phyloP scores from a whole-genome alignment of 2,888 invertebrate genomes.

The Pecten maximus region DNA sequence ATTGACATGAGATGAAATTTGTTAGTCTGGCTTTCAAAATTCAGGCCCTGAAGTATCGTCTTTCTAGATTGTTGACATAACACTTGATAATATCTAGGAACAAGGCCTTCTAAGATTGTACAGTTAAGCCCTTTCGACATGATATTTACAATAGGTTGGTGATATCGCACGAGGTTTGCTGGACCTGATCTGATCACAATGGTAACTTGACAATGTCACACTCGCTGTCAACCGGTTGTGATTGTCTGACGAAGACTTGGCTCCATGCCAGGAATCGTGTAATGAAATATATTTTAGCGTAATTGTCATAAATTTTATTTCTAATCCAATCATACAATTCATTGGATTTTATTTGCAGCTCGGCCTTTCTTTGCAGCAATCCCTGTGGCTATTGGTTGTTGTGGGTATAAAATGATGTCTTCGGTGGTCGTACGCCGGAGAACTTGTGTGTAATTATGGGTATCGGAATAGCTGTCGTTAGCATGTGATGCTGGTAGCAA shows the following conservation, averaged over 20 bases:
- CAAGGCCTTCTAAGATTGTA: no score
- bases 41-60: no score
- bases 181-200: background rate
- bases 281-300: background rate
- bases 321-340: constrained; percentile 10
- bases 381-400: background rate
- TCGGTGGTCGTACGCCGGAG: background rate
- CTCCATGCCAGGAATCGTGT: background rate
- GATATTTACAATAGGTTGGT: background rate
- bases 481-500: background rate
- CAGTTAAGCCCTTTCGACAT: no score
- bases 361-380: background rate
- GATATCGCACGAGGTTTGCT: background rate
- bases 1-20: no score
- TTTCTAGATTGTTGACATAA: no score
- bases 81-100: no score
- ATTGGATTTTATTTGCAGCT: background rate
- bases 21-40: no score
- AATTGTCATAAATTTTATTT: constrained; percentile 33
- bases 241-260: background rate
- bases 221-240: background rate
- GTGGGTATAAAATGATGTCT: background rate
- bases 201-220: background rate
- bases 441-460: background rate
- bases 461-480: background rate